A percentile compares a stretch with the other conserved stretches of the same genome.
Conservation (phyloP, 1,140 invertebrate genomes). For the Magallana gigas region DNA sequence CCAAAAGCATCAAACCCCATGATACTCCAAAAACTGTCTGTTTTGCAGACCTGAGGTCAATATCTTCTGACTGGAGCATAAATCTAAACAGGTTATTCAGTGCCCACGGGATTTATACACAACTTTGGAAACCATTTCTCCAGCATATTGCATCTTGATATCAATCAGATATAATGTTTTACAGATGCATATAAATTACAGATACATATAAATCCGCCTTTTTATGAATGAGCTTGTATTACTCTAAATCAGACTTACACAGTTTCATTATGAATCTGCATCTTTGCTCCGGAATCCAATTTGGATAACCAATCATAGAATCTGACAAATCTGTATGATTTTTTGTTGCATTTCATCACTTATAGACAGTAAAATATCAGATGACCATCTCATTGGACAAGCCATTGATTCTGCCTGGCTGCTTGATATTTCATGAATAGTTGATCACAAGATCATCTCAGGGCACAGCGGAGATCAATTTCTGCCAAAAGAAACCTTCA, state of each 20-base stretch:
- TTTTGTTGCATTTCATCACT: slow-evolving; percentile 2
- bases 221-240: not conserved
- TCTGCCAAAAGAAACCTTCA: slow-evolving; percentile 32
- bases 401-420: slow-evolving; percentile 11
- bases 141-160: not conserved
- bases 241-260: not conserved
- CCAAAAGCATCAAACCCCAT: too few relatives aligned
- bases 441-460: slow-evolving; percentile 33
- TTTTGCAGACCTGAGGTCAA: too few relatives aligned
- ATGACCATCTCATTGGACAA: slow-evolving; percentile 27
- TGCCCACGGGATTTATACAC: not conserved
- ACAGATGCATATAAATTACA: not conserved
- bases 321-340: slow-evolving; percentile 23
- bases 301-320: slow-evolving; percentile 4
- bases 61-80: not conserved
- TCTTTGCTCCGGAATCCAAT: not conserved
- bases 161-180: not conserved
- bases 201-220: not conserved
- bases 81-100: not conserved
- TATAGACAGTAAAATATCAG: slow-evolving; percentile 29
- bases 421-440: slow-evolving; percentile 36
- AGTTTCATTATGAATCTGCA: not conserved
- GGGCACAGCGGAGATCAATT: slow-evolving; percentile 16
- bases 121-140: not conserved
- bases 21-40: too few relatives aligned